Evolutionary conservation across 2,113 vertebrate genomes (phyloP).

Genomic region (Archilochus colubris): DNA sequence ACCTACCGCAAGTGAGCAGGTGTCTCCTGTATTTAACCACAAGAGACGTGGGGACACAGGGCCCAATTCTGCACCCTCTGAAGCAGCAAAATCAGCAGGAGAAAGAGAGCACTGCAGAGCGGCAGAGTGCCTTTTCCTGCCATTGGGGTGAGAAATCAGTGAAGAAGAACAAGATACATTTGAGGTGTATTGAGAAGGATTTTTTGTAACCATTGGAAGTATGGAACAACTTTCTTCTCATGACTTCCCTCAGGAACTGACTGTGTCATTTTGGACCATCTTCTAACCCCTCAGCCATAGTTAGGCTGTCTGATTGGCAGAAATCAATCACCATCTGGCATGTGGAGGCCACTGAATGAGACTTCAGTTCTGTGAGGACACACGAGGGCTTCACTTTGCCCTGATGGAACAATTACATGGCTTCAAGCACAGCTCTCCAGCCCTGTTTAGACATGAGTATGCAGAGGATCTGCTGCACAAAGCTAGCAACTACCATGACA

Average conservation of each 20-base stretch:
- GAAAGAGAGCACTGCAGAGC: background rate
- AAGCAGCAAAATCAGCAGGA: background rate
- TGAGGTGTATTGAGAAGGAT: background rate
- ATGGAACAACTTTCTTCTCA: background rate
- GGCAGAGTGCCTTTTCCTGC: background rate
- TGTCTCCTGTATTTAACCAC: background rate
- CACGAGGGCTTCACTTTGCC: fast-evolving
- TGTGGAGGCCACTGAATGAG: background rate
- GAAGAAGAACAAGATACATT: background rate
- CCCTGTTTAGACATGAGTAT: background rate
- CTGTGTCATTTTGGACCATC: fast-evolving
- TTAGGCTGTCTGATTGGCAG: background rate
- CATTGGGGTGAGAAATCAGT: background rate
- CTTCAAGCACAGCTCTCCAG: background rate
- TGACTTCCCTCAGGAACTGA: background rate
- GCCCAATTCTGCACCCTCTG: background rate
- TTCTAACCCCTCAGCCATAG: background rate
- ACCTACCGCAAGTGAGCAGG: background rate
- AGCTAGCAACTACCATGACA: fast-evolving
- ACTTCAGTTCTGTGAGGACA: background rate
- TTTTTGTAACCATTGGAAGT: background rate
- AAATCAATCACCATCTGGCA: background rate
- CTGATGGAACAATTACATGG: background rate
- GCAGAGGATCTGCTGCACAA: background rate
- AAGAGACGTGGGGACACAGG: fast-evolving